These are phyloP conservation scores for Dryobota labecula DNA, from an alignment of 2,888 invertebrate species.

Conservation along the genomic window DNA sequence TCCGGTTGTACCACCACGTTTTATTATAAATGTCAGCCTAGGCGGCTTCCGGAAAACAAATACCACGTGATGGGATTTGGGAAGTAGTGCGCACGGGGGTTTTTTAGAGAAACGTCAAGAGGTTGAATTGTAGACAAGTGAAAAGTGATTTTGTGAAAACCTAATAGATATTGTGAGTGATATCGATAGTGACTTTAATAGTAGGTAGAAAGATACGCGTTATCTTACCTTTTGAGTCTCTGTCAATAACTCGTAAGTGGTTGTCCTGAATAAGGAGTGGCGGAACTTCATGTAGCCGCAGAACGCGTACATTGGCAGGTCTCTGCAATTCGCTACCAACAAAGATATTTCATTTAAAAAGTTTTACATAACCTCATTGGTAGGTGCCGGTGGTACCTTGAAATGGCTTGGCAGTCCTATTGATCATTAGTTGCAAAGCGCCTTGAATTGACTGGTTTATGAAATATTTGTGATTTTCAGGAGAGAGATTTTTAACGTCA, in stretches of 20 bases:
- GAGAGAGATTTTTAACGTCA: no score
- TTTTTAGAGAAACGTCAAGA: no score
- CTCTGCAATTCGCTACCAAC: slow-evolving; percentile 84
- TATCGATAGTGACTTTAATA: no score
- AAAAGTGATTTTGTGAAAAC: no score
- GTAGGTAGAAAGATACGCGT: background rate
- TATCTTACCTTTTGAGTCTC: slow-evolving; percentile 89
- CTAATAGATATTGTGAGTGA: no score
- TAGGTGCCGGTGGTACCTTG: background rate
- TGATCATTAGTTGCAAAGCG: background rate
- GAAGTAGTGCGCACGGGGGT: no score
- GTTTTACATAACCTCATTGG: background rate
- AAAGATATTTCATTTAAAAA: background rate
- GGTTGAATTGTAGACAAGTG: no score
- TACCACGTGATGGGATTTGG: no score
- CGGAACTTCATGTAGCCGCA: slow-evolving; percentile 92
- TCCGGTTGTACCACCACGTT: no score
- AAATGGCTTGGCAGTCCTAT: background rate
- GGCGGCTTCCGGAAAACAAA: no score
- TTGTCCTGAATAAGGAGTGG: slow-evolving; percentile 89
- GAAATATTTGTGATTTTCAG: no score
- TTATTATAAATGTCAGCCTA: no score
- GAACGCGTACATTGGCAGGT: slow-evolving; percentile 91
- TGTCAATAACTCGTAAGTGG: slow-evolving; percentile 91
- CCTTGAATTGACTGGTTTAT: background rate